Conservation (phyloP, 2,797 vertebrate genomes). For the Channallabes apus region DNA sequence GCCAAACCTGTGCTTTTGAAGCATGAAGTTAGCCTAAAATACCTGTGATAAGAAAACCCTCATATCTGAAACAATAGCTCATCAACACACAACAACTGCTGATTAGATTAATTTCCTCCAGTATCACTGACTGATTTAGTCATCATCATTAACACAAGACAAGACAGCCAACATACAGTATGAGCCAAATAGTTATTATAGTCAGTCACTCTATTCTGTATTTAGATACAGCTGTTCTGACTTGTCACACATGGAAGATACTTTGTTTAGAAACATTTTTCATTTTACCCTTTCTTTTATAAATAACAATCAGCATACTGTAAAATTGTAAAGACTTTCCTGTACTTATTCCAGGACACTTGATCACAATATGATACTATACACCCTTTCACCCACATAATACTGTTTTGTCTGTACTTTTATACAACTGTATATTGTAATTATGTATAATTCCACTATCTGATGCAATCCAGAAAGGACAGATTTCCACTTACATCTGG, state of each 20-base stretch:
- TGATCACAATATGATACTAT: slow-evolving; percentile 3
- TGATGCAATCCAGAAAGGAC: not conserved
- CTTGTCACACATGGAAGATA: not conserved
- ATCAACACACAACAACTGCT: not conserved
- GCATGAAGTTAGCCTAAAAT: not conserved
- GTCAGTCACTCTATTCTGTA: not conserved
- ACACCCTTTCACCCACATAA: not conserved
- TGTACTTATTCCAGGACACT: not conserved
- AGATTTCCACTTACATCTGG: not conserved
- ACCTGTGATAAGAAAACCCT: not conserved
- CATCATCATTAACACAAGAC: slow-evolving; percentile 5
- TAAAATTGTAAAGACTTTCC: not conserved
- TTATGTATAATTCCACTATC: slow-evolving; percentile 1
- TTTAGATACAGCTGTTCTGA: not conserved
- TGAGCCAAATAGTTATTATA: not conserved
- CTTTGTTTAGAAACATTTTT: not conserved
- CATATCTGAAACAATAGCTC: slow-evolving; percentile 12
- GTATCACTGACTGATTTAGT: not conserved
- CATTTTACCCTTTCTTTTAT: not conserved
- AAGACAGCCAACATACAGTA: not conserved
- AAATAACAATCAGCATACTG: not conserved
- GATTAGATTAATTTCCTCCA: slow-evolving; percentile 5
- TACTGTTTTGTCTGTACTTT: not conserved
- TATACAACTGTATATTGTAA: not conserved
- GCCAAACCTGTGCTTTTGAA: slow-evolving; percentile 13